phyloP scores from a whole-genome alignment of 2,888 invertebrate genomes.

The Aphidius colemani region DNA sequence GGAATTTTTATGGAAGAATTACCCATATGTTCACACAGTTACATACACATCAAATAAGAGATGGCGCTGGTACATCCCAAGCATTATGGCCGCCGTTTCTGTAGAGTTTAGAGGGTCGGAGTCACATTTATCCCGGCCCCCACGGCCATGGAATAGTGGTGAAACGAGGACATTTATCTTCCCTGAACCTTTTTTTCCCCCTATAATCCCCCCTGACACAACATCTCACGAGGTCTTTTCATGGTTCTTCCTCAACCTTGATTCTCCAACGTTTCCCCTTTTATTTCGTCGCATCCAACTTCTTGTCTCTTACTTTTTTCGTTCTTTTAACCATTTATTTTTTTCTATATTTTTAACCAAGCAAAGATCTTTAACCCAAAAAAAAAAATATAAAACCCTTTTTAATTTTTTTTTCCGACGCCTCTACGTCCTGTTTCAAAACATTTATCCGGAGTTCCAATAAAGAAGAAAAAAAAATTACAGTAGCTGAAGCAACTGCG shows the following conservation, averaged over 20 bases:
- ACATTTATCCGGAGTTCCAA: no score
- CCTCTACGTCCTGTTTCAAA: no score
- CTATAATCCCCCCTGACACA: slow-evolving; percentile 39
- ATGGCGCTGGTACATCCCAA: slow-evolving; percentile 50
- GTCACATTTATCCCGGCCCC: slow-evolving; percentile 35
- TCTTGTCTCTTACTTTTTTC: no score
- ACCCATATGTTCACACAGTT: slow-evolving; percentile 7
- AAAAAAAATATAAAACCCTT: background rate
- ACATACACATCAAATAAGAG: slow-evolving; percentile 25
- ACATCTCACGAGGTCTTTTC: slow-evolving; percentile 43
- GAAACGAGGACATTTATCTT: slow-evolving; percentile 60
- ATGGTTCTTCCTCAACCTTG: slow-evolving; percentile 28
- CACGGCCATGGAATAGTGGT: slow-evolving; percentile 40
- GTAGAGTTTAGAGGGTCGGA: slow-evolving; percentile 54
- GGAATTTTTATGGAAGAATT: no score
- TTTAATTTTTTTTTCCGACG: background rate
- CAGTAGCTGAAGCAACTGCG: no score
- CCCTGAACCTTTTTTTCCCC: slow-evolving; percentile 43
- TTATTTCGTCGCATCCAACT: slow-evolving; percentile 28
- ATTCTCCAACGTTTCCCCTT: slow-evolving; percentile 15
- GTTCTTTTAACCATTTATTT: slow-evolving; percentile 20
- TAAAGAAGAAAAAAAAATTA: no score
- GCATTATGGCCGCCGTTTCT: slow-evolving; percentile 59
- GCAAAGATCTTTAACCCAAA: background rate
- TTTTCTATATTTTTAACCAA: slow-evolving; percentile 22